phyloP scores from a whole-genome alignment of 2,113 vertebrate genomes.

The Lepus europaeus region DNA sequence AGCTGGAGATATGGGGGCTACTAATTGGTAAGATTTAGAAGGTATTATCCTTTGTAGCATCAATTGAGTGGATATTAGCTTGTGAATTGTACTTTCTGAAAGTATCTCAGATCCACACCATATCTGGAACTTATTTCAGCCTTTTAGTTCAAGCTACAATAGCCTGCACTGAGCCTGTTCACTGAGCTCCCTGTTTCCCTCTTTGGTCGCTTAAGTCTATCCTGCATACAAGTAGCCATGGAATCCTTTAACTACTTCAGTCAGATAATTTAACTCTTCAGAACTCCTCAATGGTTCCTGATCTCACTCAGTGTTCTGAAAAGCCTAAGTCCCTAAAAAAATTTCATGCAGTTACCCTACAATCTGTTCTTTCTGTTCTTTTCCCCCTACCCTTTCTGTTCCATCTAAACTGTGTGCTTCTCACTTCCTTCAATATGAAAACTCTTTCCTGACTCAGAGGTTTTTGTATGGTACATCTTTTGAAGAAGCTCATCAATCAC shows the following conservation, averaged over 20 bases:
- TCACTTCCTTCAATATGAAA: neutral
- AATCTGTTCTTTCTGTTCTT: neutral
- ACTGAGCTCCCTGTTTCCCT: neutral
- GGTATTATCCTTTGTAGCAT: neutral
- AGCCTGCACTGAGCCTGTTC: neutral
- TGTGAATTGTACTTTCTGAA: slow-evolving; percentile 33
- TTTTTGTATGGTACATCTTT: neutral
- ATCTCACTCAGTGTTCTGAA: slow-evolving; percentile 32
- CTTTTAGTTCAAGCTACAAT: neutral
- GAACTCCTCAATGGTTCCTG: neutral
- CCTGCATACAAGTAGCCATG: neutral
- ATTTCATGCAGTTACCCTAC: neutral
- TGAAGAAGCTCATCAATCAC: neutral
- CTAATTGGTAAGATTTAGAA: neutral
- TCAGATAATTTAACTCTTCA: neutral
- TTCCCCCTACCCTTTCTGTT: neutral
- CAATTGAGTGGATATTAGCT: neutral
- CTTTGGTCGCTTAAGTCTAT: neutral
- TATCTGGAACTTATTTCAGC: neutral
- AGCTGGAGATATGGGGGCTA: neutral
- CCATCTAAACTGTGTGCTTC: neutral
- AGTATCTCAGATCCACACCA: neutral
- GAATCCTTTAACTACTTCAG: neutral
- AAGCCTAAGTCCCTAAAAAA: neutral
- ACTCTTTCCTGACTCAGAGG: neutral